Conservation (phyloP, 2,797 vertebrate genomes). For the Catharus ustulatus region DNA sequence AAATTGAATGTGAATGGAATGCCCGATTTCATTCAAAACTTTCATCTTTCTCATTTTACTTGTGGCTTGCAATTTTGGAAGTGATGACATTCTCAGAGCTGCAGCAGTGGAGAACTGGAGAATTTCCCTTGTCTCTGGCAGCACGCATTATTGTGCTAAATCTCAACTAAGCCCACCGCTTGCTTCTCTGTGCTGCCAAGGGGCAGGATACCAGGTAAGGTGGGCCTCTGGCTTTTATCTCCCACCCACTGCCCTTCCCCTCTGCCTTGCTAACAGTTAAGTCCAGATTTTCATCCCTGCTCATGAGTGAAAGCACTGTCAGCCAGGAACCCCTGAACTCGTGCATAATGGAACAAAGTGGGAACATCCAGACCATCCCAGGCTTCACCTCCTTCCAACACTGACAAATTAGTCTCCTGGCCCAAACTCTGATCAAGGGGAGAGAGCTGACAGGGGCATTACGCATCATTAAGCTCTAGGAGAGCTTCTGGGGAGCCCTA, state of each 20-base stretch:
- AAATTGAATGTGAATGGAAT: constrained; percentile 19
- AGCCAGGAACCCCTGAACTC: not conserved
- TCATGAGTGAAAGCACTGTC: not conserved
- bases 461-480: not conserved
- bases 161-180: not conserved
- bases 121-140: not conserved
- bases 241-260: not conserved
- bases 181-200: not conserved
- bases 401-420: not conserved
- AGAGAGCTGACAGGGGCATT: not conserved
- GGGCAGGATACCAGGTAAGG: not conserved
- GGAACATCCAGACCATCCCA: not conserved
- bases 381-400: not conserved
- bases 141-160: not conserved
- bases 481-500: not conserved
- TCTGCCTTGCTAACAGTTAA: not conserved
- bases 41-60: not conserved
- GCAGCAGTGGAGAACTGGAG: not conserved
- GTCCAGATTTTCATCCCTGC: not conserved
- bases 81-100: not conserved
- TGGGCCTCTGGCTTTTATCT: not conserved
- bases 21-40: constrained; percentile 37
- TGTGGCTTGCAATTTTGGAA: constrained; percentile 21
- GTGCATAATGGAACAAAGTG: accelerated
- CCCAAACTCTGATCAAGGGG: not conserved